Conservation (phyloP, 2,113 vertebrate genomes). For the Lichenostomus cassidix region DNA sequence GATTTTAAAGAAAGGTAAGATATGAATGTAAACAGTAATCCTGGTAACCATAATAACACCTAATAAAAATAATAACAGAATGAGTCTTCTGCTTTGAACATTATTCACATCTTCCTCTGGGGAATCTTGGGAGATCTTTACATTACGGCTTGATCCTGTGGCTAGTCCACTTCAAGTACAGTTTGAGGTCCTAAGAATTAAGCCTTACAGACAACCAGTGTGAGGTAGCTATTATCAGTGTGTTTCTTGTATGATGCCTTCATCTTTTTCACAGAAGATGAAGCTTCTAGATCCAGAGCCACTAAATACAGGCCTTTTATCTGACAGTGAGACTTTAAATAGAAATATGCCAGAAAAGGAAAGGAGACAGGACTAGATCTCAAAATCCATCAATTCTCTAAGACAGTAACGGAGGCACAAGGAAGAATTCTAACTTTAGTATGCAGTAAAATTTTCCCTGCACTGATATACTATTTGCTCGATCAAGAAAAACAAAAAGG, state of each 20-base stretch:
- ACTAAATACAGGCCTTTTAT: neutral
- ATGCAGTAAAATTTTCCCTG: neutral
- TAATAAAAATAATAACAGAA: neutral
- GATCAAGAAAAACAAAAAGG: neutral
- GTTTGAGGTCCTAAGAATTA: neutral
- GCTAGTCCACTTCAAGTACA: neutral
- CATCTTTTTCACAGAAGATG: neutral
- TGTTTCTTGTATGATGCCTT: neutral
- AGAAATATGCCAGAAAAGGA: conserved; percentile 16
- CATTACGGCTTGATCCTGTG: neutral
- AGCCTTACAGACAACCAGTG: fast-evolving
- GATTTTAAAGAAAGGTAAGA: neutral
- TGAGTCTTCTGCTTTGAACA: neutral
- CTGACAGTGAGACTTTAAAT: neutral
- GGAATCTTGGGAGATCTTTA: neutral
- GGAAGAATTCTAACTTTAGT: neutral
- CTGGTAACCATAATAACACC: neutral
- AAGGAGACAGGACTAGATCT: neutral
- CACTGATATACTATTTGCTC: neutral
- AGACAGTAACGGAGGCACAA: neutral
- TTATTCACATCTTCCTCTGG: neutral
- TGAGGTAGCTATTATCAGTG: neutral
- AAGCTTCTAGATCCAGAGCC: neutral
- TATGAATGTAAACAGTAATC: neutral
- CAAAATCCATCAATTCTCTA: neutral